Evolutionary conservation across 2,888 invertebrate species (phyloP).

Genomic region (Drosophila anomalipes): DNA sequence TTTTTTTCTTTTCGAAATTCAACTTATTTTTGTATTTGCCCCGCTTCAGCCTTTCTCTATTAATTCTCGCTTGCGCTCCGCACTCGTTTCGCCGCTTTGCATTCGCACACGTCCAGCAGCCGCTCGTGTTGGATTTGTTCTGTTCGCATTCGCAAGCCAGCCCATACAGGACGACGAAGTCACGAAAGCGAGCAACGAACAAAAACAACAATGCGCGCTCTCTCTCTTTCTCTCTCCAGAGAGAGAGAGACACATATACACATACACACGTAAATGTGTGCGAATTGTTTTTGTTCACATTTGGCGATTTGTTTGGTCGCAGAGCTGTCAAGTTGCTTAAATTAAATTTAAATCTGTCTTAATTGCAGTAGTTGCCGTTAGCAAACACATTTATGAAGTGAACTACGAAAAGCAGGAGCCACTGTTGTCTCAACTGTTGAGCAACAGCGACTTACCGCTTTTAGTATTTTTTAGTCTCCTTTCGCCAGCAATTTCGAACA

Average conservation of each 20-base stretch:
- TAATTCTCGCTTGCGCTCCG: conserved; percentile 71
- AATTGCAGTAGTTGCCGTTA: not conserved
- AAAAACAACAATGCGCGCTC: conserved; percentile 23
- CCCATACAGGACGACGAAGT: conserved; percentile 14
- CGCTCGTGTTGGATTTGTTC: conserved; percentile 72
- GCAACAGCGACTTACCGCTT: conserved; percentile 3
- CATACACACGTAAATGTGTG: conserved; percentile 4
- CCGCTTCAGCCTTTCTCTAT: conserved; percentile 64
- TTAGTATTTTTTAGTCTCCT: conserved; percentile 27
- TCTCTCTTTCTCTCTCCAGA: not conserved
- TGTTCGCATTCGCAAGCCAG: conserved; percentile 31
- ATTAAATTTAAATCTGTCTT: not conserved
- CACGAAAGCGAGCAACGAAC: conserved; percentile 19
- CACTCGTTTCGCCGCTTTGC: conserved; percentile 63
- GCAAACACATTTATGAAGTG: not conserved
- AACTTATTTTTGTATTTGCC: conserved; percentile 37
- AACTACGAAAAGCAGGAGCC: no score
- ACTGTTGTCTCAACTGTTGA: conserved; percentile 24
- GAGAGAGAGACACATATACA: not conserved
- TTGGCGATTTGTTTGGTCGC: not conserved
- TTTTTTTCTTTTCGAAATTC: conserved; percentile 8
- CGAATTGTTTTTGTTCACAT: conserved; percentile 34
- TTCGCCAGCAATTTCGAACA: not conserved
- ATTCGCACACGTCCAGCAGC: conserved; percentile 81
- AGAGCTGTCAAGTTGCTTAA: conserved; percentile 21